Percentiles rank a stretch among this genome's conserved stretches.
Evolutionary conservation across 2,113 vertebrate genomes (phyloP).

Genomic region (Ophthalmolycus amberensis): DNA sequence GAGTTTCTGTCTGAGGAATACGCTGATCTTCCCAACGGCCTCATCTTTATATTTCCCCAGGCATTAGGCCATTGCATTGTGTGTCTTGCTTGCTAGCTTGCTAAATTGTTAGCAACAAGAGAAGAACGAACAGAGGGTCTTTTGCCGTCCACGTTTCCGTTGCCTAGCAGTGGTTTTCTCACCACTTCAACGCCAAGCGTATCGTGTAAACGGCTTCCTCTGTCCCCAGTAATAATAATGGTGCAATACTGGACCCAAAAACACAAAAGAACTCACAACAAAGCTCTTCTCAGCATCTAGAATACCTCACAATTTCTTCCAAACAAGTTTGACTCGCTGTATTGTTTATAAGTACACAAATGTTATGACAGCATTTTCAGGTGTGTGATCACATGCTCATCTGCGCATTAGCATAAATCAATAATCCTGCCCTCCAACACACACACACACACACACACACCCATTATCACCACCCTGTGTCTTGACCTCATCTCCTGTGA

Average conservation of each 20-base stretch:
- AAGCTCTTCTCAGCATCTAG: not conserved
- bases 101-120: too few relatives aligned
- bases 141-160: too few relatives aligned
- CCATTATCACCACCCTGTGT: not conserved
- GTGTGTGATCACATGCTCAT: slow-evolving; percentile 24
- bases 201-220: not conserved
- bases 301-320: not conserved
- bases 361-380: not conserved
- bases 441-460: not conserved
- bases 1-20: too few relatives aligned
- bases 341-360: slow-evolving; percentile 10
- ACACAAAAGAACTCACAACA: not conserved
- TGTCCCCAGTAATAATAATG: not conserved
- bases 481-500: slow-evolving; percentile 16
- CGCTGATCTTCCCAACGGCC: too few relatives aligned
- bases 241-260: not conserved
- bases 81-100: too few relatives aligned
- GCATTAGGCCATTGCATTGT: too few relatives aligned
- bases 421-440: slow-evolving; percentile 28
- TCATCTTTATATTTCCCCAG: too few relatives aligned
- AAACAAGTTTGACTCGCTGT: not conserved
- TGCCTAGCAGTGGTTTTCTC: too few relatives aligned
- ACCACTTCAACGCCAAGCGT: too few relatives aligned
- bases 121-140: too few relatives aligned
- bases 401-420: slow-evolving; percentile 35